These are phyloP conservation scores for Amiota minor DNA, from an alignment of 2,888 invertebrate species.

Conservation along the genomic window DNA sequence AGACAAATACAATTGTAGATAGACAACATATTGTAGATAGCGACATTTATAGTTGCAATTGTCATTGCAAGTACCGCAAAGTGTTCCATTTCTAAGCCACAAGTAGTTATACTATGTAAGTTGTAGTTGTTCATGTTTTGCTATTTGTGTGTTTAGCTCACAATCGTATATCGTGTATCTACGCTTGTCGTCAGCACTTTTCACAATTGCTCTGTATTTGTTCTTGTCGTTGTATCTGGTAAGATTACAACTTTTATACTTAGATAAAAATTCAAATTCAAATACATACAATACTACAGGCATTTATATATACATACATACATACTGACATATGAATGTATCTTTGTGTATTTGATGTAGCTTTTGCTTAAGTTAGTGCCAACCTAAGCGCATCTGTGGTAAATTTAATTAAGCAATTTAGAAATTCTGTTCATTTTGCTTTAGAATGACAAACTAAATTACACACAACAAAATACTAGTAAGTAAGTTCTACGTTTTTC, in stretches of 20 bases:
- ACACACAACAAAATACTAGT: too few species aligned
- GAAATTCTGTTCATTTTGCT: conserved; percentile 57
- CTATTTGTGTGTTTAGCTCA: conserved; percentile 30
- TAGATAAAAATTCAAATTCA: background rate
- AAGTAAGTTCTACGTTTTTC: too few species aligned
- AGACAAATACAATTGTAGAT: background rate
- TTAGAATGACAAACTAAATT: too few species aligned
- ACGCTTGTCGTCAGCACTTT: conserved; percentile 11
- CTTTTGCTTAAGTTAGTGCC: conserved; percentile 56
- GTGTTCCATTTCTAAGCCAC: conserved; percentile 45
- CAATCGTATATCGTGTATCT: conserved; percentile 9
- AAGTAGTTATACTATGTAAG: background rate
- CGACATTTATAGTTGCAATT: conserved; percentile 40
- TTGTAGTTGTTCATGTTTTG: conserved; percentile 28
- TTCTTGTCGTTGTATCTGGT: background rate
- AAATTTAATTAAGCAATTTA: conserved; percentile 66
- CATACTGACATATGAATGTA: background rate
- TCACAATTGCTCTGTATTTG: conserved; percentile 1
- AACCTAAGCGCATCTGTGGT: conserved; percentile 66
- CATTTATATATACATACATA: background rate
- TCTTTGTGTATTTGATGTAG: background rate
- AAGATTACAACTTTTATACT: background rate
- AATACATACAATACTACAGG: conserved; percentile 5
- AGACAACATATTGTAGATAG: background rate
- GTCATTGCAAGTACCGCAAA: conserved; percentile 37